These are phyloP conservation scores for Triplophysa tibetana DNA, from an alignment of 2,113 vertebrate species.

Conservation along the genomic window DNA sequence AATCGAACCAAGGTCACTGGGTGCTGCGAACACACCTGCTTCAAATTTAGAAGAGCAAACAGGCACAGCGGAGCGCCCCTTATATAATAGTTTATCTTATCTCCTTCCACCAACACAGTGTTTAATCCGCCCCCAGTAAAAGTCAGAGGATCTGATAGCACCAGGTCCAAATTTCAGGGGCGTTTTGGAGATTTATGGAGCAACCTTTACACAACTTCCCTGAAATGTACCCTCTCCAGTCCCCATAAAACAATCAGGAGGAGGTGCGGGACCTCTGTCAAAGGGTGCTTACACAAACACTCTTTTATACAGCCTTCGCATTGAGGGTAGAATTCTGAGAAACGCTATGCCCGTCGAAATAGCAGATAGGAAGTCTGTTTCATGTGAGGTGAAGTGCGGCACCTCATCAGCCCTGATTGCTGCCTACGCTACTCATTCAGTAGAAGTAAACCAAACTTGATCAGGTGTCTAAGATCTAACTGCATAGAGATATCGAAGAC, in stretches of 20 bases:
- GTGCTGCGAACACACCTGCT: slow-evolving; percentile 18
- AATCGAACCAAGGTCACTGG: slow-evolving; percentile 26
- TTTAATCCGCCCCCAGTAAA: slow-evolving; percentile 51
- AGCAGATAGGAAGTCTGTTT: not conserved
- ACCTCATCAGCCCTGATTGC: slow-evolving; percentile 14
- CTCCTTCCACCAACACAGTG: slow-evolving; percentile 30
- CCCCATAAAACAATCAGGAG: slow-evolving; percentile 56
- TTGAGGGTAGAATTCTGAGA: not conserved
- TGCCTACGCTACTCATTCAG: slow-evolving; percentile 52
- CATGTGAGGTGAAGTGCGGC: not conserved
- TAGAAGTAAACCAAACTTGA: slow-evolving; percentile 56
- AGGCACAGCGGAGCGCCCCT: not conserved
- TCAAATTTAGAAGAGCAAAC: slow-evolving; percentile 47
- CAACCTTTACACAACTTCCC: slow-evolving; percentile 59
- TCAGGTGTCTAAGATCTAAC: slow-evolving; percentile 53
- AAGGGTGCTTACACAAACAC: slow-evolving; percentile 23
- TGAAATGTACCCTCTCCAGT: slow-evolving; percentile 47
- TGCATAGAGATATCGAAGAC: slow-evolving; percentile 44
- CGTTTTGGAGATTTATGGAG: slow-evolving; percentile 61
- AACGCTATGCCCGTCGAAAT: not conserved
- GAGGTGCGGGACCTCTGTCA: slow-evolving; percentile 21
- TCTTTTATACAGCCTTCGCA: not conserved
- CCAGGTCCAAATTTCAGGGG: slow-evolving; percentile 58
- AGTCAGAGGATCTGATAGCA: slow-evolving; percentile 38
- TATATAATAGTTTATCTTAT: slow-evolving; percentile 62